Conservation (phyloP, 2,888 invertebrate genomes). For the Omphaloscelis lunosa region DNA sequence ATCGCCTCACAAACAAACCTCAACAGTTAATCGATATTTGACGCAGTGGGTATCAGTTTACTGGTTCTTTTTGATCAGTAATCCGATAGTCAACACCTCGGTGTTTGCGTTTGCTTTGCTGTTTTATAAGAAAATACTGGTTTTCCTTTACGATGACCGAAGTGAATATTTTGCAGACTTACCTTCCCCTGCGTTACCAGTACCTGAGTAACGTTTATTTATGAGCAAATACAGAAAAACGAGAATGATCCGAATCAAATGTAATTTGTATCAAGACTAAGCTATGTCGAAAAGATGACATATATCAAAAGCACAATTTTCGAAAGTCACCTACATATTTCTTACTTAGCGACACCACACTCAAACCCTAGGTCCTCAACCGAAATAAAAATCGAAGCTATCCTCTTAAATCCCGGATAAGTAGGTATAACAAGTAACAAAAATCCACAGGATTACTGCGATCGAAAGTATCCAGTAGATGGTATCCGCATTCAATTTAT, state of each 20-base stretch:
- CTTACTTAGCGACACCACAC: background rate
- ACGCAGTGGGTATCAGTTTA: constrained; percentile 29
- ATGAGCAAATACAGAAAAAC: background rate
- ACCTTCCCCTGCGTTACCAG: no score
- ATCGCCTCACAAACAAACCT: constrained; percentile 39
- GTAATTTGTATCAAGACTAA: background rate
- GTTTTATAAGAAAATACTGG: constrained; percentile 7
- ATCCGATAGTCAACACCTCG: constrained; percentile 29
- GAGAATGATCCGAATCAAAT: background rate
- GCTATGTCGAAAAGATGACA: background rate
- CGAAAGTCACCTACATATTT: background rate
- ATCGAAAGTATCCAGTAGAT: constrained; percentile 58
- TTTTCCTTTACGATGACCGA: background rate
- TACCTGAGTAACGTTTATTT: background rate
- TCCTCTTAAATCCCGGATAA: constrained; percentile 20
- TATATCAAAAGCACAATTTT: background rate
- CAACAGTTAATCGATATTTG: constrained; percentile 56
- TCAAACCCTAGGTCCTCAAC: background rate
- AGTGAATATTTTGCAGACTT: background rate
- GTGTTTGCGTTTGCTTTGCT: constrained; percentile 34
- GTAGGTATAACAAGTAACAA: constrained; percentile 36
- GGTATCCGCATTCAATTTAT: constrained; percentile 76
- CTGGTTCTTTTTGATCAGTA: constrained; percentile 50
- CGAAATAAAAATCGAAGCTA: constrained; percentile 13
- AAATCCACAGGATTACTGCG: constrained; percentile 46